Evolutionary conservation across 1,140 invertebrate genomes (phyloP).

Genomic region (Onthophagus taurus): DNA sequence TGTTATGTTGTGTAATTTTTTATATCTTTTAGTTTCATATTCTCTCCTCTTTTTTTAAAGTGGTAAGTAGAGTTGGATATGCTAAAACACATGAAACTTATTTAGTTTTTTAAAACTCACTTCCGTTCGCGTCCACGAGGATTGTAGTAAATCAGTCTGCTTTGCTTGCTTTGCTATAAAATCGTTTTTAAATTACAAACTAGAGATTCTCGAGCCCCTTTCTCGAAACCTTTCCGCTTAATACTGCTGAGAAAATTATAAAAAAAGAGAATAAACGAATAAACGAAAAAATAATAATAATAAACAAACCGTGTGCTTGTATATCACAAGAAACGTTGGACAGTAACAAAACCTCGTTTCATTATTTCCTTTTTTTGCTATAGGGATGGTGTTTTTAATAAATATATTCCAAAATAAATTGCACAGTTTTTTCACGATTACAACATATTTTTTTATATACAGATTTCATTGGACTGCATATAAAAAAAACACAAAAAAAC

Average conservation of each 20-base stretch:
- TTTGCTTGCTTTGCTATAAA: no score
- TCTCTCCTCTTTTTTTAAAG: constrained; percentile 13
- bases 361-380: no score
- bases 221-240: constrained; percentile 14
- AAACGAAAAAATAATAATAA: no score
- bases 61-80: constrained; percentile 32
- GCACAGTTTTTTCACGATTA: constrained; percentile 16
- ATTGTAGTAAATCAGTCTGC: constrained; percentile 25
- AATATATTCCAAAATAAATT: constrained; percentile 19
- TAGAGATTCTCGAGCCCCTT: constrained; percentile 12
- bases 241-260: no score
- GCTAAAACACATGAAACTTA: constrained; percentile 33
- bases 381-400: constrained; percentile 16
- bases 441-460: constrained; percentile 8
- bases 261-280: no score
- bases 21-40: constrained; percentile 1
- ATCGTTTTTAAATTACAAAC: constrained; percentile 13
- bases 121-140: constrained; percentile 23
- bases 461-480: no score
- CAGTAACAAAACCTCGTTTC: constrained; percentile 13
- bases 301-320: constrained; percentile 16
- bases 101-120: no score
- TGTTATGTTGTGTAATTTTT: no score
- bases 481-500: no score
- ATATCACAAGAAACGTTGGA: constrained; percentile 17